These are phyloP conservation scores for Elmis aenea DNA, from an alignment of 2,888 invertebrate genomes.

Conservation along the genomic window DNA sequence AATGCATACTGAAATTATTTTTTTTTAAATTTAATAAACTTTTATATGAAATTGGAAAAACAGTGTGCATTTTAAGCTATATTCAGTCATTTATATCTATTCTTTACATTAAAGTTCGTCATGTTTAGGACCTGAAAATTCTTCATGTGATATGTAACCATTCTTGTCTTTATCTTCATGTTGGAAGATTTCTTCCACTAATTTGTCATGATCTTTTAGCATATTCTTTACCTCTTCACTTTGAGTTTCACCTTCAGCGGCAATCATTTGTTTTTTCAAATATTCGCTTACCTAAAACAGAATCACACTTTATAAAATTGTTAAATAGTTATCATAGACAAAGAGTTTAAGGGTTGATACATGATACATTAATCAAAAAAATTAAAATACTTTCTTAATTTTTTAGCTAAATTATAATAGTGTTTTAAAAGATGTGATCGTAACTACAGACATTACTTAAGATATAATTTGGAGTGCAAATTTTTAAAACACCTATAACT, in stretches of 20 bases:
- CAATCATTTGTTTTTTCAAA: slow-evolving; percentile 85
- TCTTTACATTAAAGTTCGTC: slow-evolving; percentile 74
- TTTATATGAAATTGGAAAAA: slow-evolving; percentile 1
- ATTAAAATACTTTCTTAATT: too few relatives aligned
- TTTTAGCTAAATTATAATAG: too few relatives aligned
- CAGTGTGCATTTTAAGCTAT: slow-evolving; percentile 17
- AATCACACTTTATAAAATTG: slow-evolving; percentile 6
- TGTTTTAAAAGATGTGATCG: too few relatives aligned
- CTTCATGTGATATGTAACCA: slow-evolving; percentile 91
- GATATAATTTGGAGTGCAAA: slow-evolving; percentile 1
- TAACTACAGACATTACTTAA: not conserved
- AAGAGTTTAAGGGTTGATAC: too few relatives aligned
- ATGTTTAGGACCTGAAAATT: slow-evolving; percentile 96
- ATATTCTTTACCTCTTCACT: slow-evolving; percentile 77
- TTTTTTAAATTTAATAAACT: too few relatives aligned
- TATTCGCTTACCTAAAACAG: slow-evolving; percentile 80
- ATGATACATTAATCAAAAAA: too few relatives aligned
- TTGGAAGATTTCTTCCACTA: slow-evolving; percentile 94
- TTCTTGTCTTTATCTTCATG: slow-evolving; percentile 97
- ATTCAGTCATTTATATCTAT: slow-evolving; percentile 13
- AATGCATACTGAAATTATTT: slow-evolving; percentile 9
- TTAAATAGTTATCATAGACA: too few relatives aligned
- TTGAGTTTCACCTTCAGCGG: slow-evolving; percentile 67
- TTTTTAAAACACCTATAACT: too few relatives aligned
- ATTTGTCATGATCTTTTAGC: slow-evolving; percentile 84